These are phyloP conservation scores for Cynopterus brachyotis DNA, from an alignment of 2,113 vertebrate genomes.

Conservation along the genomic window DNA sequence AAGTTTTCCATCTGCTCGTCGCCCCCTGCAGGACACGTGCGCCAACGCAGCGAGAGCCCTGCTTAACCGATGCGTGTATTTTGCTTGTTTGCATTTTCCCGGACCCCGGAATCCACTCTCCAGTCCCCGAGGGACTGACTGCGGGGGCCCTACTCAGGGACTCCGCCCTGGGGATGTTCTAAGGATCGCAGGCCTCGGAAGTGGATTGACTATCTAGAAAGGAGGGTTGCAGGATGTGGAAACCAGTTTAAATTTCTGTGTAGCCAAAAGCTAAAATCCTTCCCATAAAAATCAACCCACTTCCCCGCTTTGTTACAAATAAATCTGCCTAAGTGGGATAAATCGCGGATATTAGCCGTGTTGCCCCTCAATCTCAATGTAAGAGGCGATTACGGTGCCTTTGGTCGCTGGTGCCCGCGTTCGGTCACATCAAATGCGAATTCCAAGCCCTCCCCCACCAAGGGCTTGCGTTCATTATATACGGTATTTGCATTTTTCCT, in stretches of 20 bases:
- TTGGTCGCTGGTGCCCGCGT: not conserved
- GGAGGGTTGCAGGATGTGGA: not conserved
- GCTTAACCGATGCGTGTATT: not conserved
- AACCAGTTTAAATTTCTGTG: conserved; percentile 31
- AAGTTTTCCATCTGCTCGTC: conserved; percentile 33
- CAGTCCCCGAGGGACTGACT: not conserved
- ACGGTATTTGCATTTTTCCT: not conserved
- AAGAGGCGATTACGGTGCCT: not conserved
- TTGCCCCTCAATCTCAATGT: not conserved
- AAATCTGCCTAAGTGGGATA: not conserved
- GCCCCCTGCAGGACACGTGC: conserved; percentile 77
- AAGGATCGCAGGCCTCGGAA: not conserved
- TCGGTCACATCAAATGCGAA: not conserved
- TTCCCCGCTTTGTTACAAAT: conserved; percentile 31
- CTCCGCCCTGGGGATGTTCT: not conserved
- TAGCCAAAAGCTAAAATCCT: conserved; percentile 10
- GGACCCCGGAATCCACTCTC: not conserved
- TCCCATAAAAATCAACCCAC: not conserved
- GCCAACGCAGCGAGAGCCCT: conserved; percentile 46
- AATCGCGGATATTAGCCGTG: not conserved
- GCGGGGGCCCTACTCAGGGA: not conserved
- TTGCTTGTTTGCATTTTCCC: not conserved
- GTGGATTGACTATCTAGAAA: conserved; percentile 44
- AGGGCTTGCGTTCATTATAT: not conserved
- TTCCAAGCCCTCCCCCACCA: not conserved